A percentile compares a stretch with the other conserved stretches of the same genome.
Evolutionary conservation across 2,113 vertebrate species (phyloP).

Genomic region (Circaetus cinerascens): DNA sequence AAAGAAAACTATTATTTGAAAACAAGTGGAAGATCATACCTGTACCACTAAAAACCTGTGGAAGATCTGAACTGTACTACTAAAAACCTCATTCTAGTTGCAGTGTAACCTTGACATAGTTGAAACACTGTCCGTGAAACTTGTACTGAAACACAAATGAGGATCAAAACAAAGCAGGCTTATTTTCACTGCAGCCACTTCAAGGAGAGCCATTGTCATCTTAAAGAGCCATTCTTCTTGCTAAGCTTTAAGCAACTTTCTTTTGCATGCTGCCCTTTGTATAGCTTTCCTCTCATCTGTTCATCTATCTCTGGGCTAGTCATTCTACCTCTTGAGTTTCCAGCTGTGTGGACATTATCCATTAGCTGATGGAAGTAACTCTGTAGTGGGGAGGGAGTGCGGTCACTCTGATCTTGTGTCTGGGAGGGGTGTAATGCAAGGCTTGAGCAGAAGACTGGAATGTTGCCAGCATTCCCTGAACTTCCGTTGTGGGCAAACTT

Average conservation of each 20-base stretch:
- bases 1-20: neutral
- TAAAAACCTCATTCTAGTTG: neutral
- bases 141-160: neutral
- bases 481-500: rapidly evolving
- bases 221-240: conserved; percentile 42
- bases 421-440: neutral
- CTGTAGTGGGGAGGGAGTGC: neutral
- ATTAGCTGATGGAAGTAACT: neutral
- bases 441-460: neutral
- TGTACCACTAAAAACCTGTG: neutral
- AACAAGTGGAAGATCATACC: neutral
- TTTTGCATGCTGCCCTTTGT: conserved; percentile 5
- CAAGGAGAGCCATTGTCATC: neutral
- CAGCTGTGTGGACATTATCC: neutral
- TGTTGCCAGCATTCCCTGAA: neutral
- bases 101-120: neutral
- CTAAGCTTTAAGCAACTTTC: conserved; percentile 22
- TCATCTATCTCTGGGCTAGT: neutral
- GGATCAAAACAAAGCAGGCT: conserved; percentile 41
- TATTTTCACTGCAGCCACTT: conserved; percentile 5
- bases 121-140: neutral
- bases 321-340: neutral
- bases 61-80: neutral
- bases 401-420: neutral
- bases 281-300: neutral